These are phyloP conservation scores for Calameuta filiformis DNA, from an alignment of 2,888 invertebrate genomes.

Conservation along the genomic window DNA sequence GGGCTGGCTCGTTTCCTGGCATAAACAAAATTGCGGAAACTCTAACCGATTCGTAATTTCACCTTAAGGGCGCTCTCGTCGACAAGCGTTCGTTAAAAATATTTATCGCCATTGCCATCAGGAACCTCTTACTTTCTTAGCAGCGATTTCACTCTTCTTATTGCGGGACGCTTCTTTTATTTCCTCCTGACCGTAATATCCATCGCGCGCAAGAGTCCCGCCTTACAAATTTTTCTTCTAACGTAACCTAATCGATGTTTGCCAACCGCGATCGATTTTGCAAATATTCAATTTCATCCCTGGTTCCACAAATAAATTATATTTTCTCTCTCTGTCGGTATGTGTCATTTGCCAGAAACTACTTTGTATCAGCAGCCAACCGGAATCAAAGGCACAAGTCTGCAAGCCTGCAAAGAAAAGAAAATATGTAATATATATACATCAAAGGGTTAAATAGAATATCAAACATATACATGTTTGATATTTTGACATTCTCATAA, in stretches of 20 bases:
- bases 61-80: background rate
- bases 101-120: background rate
- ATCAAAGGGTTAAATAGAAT: background rate
- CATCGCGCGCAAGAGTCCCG: background rate
- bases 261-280: background rate
- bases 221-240: background rate
- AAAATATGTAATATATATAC: background rate
- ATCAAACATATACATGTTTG: background rate
- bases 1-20: slow-evolving; percentile 1
- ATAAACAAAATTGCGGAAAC: slow-evolving; percentile 4
- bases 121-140: background rate
- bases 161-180: background rate
- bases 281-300: background rate
- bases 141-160: background rate
- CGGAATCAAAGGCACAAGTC: background rate
- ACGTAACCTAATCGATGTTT: background rate
- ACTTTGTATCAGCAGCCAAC: background rate
- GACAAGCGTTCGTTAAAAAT: background rate
- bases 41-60: slow-evolving; percentile 2
- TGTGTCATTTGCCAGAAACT: background rate
- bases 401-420: background rate
- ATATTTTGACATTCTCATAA: too few relatives aligned
- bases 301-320: background rate
- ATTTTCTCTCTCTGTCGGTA: background rate
- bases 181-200: background rate